A percentile compares a stretch with the other conserved stretches of the same genome.
phyloP scores from a whole-genome alignment of 2,113 vertebrate genomes.

The Cebus imitator region DNA sequence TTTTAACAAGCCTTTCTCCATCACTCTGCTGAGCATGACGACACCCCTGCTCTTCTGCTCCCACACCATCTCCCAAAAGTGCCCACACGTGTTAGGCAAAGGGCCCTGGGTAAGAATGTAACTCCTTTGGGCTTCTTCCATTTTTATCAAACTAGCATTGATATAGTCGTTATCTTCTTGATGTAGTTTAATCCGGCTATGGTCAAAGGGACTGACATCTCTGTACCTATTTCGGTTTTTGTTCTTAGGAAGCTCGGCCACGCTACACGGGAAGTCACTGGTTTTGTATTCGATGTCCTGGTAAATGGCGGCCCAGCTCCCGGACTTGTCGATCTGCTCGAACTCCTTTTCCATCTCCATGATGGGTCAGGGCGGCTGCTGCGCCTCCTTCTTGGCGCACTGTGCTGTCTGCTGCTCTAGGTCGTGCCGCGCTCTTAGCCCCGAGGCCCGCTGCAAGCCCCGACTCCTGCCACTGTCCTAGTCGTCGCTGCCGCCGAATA shows the following conservation, averaged over 20 bases:
- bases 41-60: constrained; percentile 96
- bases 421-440: constrained; percentile 40
- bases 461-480: constrained; percentile 38
- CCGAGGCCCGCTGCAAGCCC: neutral
- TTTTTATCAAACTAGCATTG: constrained; percentile 96
- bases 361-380: constrained; percentile 38
- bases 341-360: constrained; percentile 94
- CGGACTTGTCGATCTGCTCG: constrained; percentile 92
- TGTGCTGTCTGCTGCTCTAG: constrained; percentile 54
- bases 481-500: constrained; percentile 47
- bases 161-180: constrained; percentile 96
- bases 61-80: constrained; percentile 99
- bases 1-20: constrained; percentile 99
- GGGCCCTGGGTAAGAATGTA: constrained; percentile 99
- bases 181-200: constrained; percentile 96
- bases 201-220: constrained; percentile 99
- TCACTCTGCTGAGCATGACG: constrained; percentile 98
- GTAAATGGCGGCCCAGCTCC: constrained; percentile 93
- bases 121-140: constrained; percentile 96
- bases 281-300: constrained; percentile 97
- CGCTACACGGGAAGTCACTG: constrained; percentile 95
- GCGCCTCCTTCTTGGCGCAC: constrained; percentile 38
- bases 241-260: constrained; percentile 96
- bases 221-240: constrained; percentile 98
- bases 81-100: constrained; percentile 96